Evolutionary conservation across 2,797 vertebrate species (phyloP).

Genomic region (Huso huso): DNA sequence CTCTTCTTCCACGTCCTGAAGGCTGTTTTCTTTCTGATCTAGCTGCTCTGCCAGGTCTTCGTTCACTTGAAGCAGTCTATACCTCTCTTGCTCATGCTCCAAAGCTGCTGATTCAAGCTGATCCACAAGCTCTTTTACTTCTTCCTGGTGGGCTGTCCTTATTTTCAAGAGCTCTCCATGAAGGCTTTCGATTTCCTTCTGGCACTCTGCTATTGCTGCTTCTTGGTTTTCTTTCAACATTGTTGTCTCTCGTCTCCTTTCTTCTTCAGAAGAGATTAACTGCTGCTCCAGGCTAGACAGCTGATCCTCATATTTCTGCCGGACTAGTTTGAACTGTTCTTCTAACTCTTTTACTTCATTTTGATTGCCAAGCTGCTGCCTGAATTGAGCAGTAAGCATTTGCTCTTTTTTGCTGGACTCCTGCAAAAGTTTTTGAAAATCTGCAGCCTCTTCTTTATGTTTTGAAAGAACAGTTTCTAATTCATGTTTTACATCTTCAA

Average conservation of each 20-base stretch:
- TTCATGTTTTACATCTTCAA: conserved; percentile 56
- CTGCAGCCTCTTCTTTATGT: conserved; percentile 59
- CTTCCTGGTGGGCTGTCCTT: conserved; percentile 61
- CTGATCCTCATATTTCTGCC: conserved; percentile 54
- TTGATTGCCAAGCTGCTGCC: conserved; percentile 47
- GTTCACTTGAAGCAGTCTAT: conserved; percentile 59
- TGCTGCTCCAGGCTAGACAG: conserved; percentile 58
- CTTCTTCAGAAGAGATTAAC: conserved; percentile 48
- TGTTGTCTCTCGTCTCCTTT: conserved; percentile 51
- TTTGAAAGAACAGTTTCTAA: conserved; percentile 52
- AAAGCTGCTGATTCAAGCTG: conserved; percentile 46
- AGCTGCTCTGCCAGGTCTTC: conserved; percentile 61
- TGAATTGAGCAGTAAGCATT: conserved; percentile 47
- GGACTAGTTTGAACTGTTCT: conserved; percentile 49
- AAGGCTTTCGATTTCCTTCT: conserved; percentile 67
- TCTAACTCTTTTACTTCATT: conserved; percentile 42
- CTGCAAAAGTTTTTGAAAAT: conserved; percentile 63
- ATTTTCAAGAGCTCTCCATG: conserved; percentile 65
- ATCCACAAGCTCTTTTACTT: conserved; percentile 67
- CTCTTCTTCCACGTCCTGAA: conserved; percentile 64
- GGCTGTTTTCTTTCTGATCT: conserved; percentile 60
- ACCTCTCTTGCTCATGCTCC: conserved; percentile 67
- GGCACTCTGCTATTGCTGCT: conserved; percentile 56
- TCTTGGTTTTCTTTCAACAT: conserved; percentile 61
- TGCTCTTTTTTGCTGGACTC: conserved; percentile 50